Conservation (phyloP, 1,140 invertebrate genomes). For the Drosophila rufa region DNA sequence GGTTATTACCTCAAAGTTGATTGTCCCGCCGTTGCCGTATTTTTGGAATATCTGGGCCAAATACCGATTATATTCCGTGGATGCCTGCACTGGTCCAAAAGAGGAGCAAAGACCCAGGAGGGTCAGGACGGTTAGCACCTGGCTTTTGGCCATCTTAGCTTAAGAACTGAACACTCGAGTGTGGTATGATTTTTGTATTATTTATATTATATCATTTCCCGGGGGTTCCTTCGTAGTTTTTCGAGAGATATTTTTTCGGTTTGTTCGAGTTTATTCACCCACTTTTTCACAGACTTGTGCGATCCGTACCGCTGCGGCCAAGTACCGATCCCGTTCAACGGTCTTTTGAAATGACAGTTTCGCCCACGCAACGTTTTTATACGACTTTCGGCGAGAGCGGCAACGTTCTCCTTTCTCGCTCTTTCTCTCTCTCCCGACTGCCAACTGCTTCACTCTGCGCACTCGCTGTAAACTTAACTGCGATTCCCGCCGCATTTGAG, state of each 20-base stretch:
- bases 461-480: constrained; percentile 50
- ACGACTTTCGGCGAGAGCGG: constrained; percentile 43
- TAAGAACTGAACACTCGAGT: constrained; percentile 33
- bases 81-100: constrained; percentile 19
- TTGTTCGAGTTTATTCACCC: not conserved
- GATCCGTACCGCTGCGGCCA: constrained; percentile 25
- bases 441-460: constrained; percentile 7
- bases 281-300: constrained; percentile 15
- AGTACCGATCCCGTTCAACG: constrained; percentile 53
- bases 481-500: constrained; percentile 16
- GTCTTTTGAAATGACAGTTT: constrained; percentile 62
- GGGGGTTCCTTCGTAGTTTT: not conserved
- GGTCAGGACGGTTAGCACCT: constrained; percentile 17
- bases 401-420: constrained; percentile 22
- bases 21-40: constrained; percentile 87
- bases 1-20: constrained; percentile 87
- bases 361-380: constrained; percentile 59
- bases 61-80: constrained; percentile 81
- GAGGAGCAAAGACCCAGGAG: constrained; percentile 31
- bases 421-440: constrained; percentile 1
- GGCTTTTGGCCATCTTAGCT: constrained; percentile 40
- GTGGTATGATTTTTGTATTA: not conserved
- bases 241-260: not conserved
- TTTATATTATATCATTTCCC: constrained; percentile 30
- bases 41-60: constrained; percentile 87